phyloP scores from a whole-genome alignment of 2,113 vertebrate species.

The Glaucidium brasilianum region DNA sequence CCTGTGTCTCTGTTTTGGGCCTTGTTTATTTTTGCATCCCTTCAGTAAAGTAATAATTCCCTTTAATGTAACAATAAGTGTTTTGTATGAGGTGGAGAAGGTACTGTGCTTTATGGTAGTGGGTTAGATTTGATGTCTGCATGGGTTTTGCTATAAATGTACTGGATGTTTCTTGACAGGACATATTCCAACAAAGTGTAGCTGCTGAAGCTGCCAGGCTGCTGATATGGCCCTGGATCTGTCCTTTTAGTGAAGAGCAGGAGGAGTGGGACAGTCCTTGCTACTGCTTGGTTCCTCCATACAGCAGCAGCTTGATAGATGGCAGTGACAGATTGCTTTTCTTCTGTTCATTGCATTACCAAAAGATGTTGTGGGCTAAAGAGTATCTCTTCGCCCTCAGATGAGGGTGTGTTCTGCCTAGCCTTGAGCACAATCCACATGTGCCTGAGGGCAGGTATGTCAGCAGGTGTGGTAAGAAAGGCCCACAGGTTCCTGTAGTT shows the following conservation, averaged over 20 bases:
- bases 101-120: not conserved
- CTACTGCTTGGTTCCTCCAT: rapidly evolving
- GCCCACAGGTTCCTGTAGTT: not conserved
- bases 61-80: not conserved
- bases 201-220: not conserved
- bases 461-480: not conserved
- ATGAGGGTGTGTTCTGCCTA: not conserved
- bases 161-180: not conserved
- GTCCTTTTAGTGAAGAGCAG: not conserved
- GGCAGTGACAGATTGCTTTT: not conserved
- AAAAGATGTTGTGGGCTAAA: not conserved
- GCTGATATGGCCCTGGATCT: not conserved
- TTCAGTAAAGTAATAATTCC: not conserved
- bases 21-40: not conserved
- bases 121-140: not conserved
- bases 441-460: too few species aligned
- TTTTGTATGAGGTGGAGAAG: not conserved
- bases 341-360: not conserved
- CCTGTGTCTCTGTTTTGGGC: not conserved
- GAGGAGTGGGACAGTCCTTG: not conserved
- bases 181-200: not conserved
- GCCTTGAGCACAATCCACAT: not conserved
- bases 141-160: not conserved
- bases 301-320: not conserved
- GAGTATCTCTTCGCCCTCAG: not conserved